phyloP scores from a whole-genome alignment of 2,888 invertebrate genomes.

The Cotesia congregata region DNA sequence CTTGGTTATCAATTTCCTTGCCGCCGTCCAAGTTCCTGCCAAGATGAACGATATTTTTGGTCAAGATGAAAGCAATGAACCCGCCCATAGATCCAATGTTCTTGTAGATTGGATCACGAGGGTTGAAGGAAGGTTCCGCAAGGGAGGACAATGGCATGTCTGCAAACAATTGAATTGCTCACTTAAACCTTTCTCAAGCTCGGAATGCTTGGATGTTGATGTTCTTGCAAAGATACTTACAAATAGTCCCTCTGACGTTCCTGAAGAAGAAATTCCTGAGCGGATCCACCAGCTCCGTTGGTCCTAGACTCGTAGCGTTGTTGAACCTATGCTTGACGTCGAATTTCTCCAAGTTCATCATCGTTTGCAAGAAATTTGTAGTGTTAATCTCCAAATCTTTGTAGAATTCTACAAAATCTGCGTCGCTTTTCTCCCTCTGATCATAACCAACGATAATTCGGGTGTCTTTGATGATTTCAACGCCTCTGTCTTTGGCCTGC shows the following conservation, averaged over 20 bases:
- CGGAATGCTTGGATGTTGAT: not conserved
- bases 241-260: not conserved
- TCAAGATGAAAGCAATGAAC: not conserved
- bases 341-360: not conserved
- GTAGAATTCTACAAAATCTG: not conserved
- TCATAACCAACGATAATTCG: not conserved
- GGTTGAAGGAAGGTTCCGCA: not conserved
- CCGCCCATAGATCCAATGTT: not conserved
- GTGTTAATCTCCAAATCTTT: not conserved
- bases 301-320: not conserved
- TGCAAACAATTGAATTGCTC: not conserved
- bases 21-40: not conserved
- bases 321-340: not conserved
- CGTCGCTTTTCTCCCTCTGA: not conserved
- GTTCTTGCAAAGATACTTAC: not conserved
- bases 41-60: not conserved
- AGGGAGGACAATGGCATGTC: not conserved
- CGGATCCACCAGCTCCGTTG: not conserved
- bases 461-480: not conserved
- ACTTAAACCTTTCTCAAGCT: not conserved
- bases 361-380: not conserved
- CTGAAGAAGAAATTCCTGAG: not conserved
- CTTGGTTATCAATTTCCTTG: not conserved
- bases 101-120: not conserved
- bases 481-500: not conserved